Evolutionary conservation across 2,888 invertebrate species (phyloP).

Genomic region (Ormyrus rosae): DNA sequence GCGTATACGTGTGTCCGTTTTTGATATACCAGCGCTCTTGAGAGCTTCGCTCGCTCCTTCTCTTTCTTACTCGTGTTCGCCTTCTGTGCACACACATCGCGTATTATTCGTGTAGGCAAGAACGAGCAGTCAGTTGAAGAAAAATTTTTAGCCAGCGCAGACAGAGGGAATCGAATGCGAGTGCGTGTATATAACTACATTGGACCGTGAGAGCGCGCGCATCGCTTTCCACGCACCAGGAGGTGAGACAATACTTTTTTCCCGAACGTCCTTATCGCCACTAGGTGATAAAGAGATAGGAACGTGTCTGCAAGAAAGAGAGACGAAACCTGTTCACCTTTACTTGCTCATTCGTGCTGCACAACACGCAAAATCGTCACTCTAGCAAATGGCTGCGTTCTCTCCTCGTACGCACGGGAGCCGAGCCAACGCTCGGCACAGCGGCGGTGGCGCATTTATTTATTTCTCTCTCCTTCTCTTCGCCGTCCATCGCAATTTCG

Average conservation of each 20-base stretch:
- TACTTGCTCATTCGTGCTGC: constrained; percentile 3
- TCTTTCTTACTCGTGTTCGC: constrained; percentile 9
- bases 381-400: constrained; percentile 50
- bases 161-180: constrained; percentile 7
- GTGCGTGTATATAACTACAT: constrained; percentile 31
- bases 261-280: background rate
- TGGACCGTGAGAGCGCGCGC: constrained; percentile 27
- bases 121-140: constrained; percentile 15
- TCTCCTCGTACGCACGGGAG: constrained; percentile 56
- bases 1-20: constrained; percentile 33
- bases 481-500: too few species aligned
- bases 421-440: background rate
- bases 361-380: constrained; percentile 36
- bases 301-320: background rate
- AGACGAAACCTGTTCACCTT: constrained; percentile 43
- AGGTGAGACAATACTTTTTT: constrained; percentile 27
- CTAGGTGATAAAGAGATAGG: background rate
- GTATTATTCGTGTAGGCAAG: too few species aligned
- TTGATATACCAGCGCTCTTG: constrained; percentile 27
- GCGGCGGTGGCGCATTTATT: too few species aligned
- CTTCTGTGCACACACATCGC: too few species aligned
- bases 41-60: constrained; percentile 1
- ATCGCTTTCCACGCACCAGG: constrained; percentile 37
- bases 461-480: too few species aligned
- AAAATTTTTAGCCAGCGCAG: constrained; percentile 5